Conservation (phyloP, 2,888 invertebrate species). For the Ametastegia equiseti region DNA sequence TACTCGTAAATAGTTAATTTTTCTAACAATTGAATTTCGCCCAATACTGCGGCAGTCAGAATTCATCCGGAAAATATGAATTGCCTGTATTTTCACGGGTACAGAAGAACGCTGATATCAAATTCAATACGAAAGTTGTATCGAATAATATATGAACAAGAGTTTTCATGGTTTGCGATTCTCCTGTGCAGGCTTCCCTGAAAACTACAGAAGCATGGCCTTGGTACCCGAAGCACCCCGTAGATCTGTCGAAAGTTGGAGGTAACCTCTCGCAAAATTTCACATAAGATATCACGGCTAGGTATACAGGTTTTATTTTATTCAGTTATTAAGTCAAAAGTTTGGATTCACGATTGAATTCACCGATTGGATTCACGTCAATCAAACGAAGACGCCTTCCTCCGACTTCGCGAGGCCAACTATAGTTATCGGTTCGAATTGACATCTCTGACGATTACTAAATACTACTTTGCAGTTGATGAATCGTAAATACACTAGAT, state of each 20-base stretch:
- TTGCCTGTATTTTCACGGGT: neutral
- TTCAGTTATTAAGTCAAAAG: neutral
- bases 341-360: neutral
- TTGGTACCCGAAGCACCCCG: constrained; percentile 19
- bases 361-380: no score
- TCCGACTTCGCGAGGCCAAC: neutral
- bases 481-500: neutral
- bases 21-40: no score
- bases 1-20: no score
- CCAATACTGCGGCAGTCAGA: no score
- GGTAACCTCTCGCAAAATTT: neutral
- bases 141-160: neutral
- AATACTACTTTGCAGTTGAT: neutral
- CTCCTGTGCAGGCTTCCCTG: constrained; percentile 2
- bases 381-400: neutral
- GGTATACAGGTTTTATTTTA: neutral
- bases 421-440: neutral
- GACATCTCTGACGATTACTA: neutral
- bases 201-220: constrained; percentile 24
- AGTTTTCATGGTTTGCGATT: neutral
- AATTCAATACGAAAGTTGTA: neutral
- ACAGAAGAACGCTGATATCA: neutral
- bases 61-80: no score
- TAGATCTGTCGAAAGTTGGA: constrained; percentile 12
- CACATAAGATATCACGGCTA: neutral